Conservation (phyloP, 2,113 vertebrate genomes). For the Alexandromys fortis region DNA sequence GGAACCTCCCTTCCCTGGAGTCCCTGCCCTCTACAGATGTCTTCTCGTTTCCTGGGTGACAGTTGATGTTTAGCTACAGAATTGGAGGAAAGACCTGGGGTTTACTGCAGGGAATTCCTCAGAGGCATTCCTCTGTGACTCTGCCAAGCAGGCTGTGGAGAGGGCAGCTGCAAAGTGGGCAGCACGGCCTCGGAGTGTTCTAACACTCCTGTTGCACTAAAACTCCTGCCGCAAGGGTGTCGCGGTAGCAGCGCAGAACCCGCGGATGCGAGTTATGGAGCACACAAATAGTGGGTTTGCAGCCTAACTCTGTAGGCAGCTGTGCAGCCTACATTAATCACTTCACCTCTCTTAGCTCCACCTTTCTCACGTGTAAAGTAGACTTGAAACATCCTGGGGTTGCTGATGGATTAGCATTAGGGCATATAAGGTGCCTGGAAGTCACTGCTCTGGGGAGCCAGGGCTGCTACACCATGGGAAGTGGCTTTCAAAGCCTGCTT, state of each 20-base stretch:
- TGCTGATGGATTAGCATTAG: background rate
- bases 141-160: background rate
- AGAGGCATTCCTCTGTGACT: background rate
- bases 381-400: background rate
- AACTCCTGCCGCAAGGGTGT: background rate
- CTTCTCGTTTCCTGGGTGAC: background rate
- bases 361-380: background rate
- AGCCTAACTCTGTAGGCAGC: background rate
- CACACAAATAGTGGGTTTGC: background rate
- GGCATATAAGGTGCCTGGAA: fast-evolving
- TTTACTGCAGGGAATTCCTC: conserved; percentile 25
- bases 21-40: background rate
- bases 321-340: background rate
- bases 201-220: background rate
- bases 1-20: background rate
- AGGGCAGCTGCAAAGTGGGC: conserved; percentile 21
- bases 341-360: background rate
- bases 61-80: conserved; percentile 27
- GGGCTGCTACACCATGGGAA: background rate
- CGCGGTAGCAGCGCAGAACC: background rate
- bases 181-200: background rate
- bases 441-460: background rate
- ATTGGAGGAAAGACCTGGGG: background rate
- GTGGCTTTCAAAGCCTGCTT: background rate
- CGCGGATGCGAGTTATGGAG: background rate